Evolutionary conservation across 2,888 invertebrate species (phyloP).

Genomic region (Apodemia duryi): DNA sequence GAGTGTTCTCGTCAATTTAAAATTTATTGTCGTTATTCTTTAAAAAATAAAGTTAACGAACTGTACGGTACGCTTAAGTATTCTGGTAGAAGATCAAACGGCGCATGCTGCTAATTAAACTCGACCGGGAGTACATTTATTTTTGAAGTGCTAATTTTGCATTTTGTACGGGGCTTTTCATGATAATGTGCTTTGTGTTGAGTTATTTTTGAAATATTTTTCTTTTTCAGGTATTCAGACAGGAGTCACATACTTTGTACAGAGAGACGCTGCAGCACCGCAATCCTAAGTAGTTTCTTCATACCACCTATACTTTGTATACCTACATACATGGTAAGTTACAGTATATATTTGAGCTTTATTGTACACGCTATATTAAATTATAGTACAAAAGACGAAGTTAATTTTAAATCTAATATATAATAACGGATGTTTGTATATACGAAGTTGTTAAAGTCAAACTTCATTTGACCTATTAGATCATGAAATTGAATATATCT

Average conservation of each 20-base stretch:
- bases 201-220: background rate
- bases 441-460: too few relatives aligned
- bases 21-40: slow-evolving; percentile 10
- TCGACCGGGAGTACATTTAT: slow-evolving; percentile 34
- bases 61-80: slow-evolving; percentile 32
- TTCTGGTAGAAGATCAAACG: slow-evolving; percentile 33
- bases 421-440: too few relatives aligned
- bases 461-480: too few relatives aligned
- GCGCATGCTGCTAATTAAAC: slow-evolving; percentile 37
- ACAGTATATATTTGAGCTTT: background rate
- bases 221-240: slow-evolving; percentile 84
- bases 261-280: slow-evolving; percentile 86
- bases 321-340: slow-evolving; percentile 86
- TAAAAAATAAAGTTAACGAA: slow-evolving; percentile 23
- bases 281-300: slow-evolving; percentile 87
- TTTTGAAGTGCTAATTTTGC: slow-evolving; percentile 30
- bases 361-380: too few relatives aligned
- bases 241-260: slow-evolving; percentile 87
- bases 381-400: too few relatives aligned
- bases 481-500: too few relatives aligned
- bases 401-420: too few relatives aligned
- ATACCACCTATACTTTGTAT: slow-evolving; percentile 89
- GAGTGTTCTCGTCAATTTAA: slow-evolving; percentile 1
- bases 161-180: slow-evolving; percentile 10
- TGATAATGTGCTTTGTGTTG: slow-evolving; percentile 8